Evolutionary conservation across 2,888 invertebrate genomes (phyloP), one percentile per base, ranked within the genome.

Genomic region (Hydrotaea cyrtoneurina): DNA sequence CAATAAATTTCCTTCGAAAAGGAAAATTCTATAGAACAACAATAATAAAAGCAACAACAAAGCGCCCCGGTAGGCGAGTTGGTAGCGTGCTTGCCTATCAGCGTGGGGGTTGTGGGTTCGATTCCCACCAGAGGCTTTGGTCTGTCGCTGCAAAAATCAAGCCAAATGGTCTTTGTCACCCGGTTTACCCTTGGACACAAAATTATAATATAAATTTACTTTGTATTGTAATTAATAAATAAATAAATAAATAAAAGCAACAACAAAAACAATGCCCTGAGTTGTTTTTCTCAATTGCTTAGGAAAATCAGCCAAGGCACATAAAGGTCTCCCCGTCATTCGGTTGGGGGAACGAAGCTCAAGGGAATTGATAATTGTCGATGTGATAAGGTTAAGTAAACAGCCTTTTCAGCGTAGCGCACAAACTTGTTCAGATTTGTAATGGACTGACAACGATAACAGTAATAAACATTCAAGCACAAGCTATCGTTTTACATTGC

Each of bases 381-480:
- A 57, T 21, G 23, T 57, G 57, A 57, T 57, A 57, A 57, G 57
- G 57, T 57, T 57, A 57, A 57, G 57, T 57, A 57, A 31, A 31
- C 31, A 31, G 2, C 7, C 31, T 2, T 31, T 31, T 31, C 7
- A 7, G 31, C 31, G 31, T 31, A 31, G 43, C 13, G 43, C 3
- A 43, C 3, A 43, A 15, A 43, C 3, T 13, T 10, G 13, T 43
- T 43, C 15, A 15, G 43, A 43, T 57, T 57, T 57, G 21, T 19
- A 23, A 17, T 8, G 19, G 21, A 57, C 8, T 57, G 57, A 0
- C 21, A 7, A 57, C 7, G 57, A 57, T 57, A 57, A 57, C 10
- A 17, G 21, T 57, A 17, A 57, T 57, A 21, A 57, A 21, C 19
- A 19, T 57, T 5, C 4, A 8, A 19, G 17, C 17, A 17, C 7